Evolutionary conservation across 2,113 vertebrate species (phyloP), one percentile per base, ranked within the genome.

Genomic region (Alectura lathami): DNA sequence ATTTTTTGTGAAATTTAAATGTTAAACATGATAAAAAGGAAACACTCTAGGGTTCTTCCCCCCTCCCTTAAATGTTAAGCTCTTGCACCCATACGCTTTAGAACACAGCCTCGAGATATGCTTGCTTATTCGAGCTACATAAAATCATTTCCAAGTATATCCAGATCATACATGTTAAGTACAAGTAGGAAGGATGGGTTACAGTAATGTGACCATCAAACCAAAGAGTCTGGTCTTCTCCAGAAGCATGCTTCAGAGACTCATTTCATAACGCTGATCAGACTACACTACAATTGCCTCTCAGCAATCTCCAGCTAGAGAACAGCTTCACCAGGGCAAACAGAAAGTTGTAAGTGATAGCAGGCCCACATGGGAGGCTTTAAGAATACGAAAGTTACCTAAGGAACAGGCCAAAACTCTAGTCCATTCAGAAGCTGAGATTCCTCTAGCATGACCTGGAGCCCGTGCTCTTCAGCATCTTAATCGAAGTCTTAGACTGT

Each of bases 281-380:
- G 17, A 57, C 45, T 4, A 81, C 1, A 0, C 15, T 75, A 14
- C 17, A 14, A 75, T 29, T 8, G 32, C 3, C 18, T 21, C 32
- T 57, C 47, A 57, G 17, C 81, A 36, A 17, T 63, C 82, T 87
- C 34, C 38, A 91, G 60, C 45, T 43, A 26, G 2, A 62, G 11
- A 34, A 70, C 11, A 70, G 47, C 7, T 15, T 67, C 36, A 70
- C 4, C 36, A 67, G 47, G n/a, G 74, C 32, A 59, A 85, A 83
- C 0, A 48, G 7, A 54, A 73, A 66, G 42, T 0, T 0, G 47
- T 11, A 84, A 13, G 36, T 70, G 43, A 23, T 50, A 67, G 34
- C 11, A 53, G 68, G 34, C 32, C 29, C 32, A 34, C 9, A 70
- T 1, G 2, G 2, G 30, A 38, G 40, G 50, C 40, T 47, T 54